Conservation (phyloP, 2,797 vertebrate genomes). For the Malacoraja senta region DNA sequence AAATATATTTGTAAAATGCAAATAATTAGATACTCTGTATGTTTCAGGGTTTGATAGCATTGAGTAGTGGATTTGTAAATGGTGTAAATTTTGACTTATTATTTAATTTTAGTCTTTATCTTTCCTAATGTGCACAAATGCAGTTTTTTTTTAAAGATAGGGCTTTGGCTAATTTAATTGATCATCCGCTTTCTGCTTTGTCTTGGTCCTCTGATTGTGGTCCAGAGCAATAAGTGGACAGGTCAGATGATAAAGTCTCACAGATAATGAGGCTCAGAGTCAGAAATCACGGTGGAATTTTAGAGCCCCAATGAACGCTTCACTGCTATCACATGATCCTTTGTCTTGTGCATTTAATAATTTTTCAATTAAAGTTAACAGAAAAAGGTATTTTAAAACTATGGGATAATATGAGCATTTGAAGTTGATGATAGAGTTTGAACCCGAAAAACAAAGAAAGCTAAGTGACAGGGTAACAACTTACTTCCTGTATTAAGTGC, state of each 20-base stretch:
- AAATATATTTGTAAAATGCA: neutral
- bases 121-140: too few species aligned
- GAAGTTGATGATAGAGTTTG: neutral
- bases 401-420: neutral
- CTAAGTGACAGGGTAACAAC: neutral
- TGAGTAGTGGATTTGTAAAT: constrained; percentile 6
- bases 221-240: neutral
- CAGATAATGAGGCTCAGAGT: neutral
- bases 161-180: neutral
- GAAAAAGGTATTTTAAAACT: neutral
- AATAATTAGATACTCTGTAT: neutral
- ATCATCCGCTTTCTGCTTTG: neutral
- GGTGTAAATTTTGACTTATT: neutral
- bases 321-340: neutral
- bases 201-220: neutral
- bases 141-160: neutral
- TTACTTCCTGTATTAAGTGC: neutral
- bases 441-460: neutral
- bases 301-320: neutral
- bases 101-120: neutral
- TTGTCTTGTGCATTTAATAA: neutral
- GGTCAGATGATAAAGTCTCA: neutral
- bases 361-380: neutral
- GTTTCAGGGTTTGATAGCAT: neutral
- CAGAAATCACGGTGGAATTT: neutral